Evolutionary conservation across 2,797 vertebrate genomes (phyloP), one percentile per base, ranked within the genome.

Genomic region (Ispidina picta): DNA sequence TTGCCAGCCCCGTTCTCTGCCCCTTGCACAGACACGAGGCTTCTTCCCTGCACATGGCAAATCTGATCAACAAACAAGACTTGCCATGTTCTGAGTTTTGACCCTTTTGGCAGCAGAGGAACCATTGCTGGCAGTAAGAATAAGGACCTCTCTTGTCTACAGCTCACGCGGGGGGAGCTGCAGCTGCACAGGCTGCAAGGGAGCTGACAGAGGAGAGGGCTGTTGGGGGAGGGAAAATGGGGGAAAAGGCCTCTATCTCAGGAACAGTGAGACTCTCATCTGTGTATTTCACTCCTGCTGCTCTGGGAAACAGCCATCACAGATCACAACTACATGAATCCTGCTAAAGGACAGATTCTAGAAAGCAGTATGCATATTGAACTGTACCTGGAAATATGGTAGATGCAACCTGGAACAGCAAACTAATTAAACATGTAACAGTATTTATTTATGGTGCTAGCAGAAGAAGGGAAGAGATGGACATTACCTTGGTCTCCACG

Each of bases 251-350:
- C 78, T 94, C 94, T 92, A 83, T 96, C 49, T 93, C 41, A 43
- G 58, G 51, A 95, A 96, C 93, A 94, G 91, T 25, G 41, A 76
- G 46, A 75, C 83, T 92, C 56, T 94, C 56, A 94, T 82, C 64
- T 56, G 16, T 51, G 60, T 58, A 90, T 64, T 91, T 86, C 86
- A 86, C 49, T 60, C 77, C 64, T 54, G 73, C 58, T 82, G 81
- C 62, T 69, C 81, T 63, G 72, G 70, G 80, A 83, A 91, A 86
- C 29, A 28, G 65, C 4, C 0, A 78, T 81, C 51, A 64, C 25
- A 82, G 69, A 48, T 44, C 73, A 84, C 65, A 81, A 88, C 43
- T 58, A 64, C 75, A 25, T 56, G 46, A 73, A 68, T 84, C 58
- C 77, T 16, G 29, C 25, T 59, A 31, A 64, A 82, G 23, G 51